Evolutionary conservation across 2,113 vertebrate species (phyloP).

Genomic region (Indicator maculatus): DNA sequence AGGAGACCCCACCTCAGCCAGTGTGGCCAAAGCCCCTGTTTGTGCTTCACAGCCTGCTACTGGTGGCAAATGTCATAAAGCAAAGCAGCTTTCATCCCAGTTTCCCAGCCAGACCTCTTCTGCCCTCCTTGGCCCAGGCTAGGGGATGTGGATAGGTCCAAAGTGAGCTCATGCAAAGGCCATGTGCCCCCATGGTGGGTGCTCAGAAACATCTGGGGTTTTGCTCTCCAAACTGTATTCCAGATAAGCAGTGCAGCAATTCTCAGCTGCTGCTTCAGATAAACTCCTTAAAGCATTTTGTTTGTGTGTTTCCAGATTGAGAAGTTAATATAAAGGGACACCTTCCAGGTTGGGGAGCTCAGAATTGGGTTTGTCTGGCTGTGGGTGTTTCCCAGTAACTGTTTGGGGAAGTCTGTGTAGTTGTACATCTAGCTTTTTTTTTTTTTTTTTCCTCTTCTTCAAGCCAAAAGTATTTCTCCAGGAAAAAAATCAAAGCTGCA

Average conservation of each 20-base stretch:
- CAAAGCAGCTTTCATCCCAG: neutral
- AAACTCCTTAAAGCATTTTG: neutral
- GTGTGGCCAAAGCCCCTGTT: fast-evolving
- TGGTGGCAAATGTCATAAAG: neutral
- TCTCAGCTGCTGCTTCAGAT: neutral
- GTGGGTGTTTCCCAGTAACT: neutral
- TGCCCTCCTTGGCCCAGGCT: neutral
- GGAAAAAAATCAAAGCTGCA: neutral
- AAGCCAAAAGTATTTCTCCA: neutral
- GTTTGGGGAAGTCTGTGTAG: neutral
- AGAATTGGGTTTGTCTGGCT: neutral
- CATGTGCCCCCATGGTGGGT: fast-evolving
- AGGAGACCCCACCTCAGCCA: neutral
- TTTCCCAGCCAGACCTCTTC: neutral
- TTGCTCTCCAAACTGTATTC: neutral
- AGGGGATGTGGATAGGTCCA: neutral
- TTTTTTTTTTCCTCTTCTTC: no score
- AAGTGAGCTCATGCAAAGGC: neutral
- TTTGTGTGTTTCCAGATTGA: neutral
- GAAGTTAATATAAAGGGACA: constrained; percentile 11
- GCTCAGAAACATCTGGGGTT: fast-evolving
- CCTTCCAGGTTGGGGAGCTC: neutral
- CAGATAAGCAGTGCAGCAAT: neutral
- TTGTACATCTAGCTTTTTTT: neutral
- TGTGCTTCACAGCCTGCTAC: fast-evolving